Evolutionary conservation across 1,140 invertebrate species (phyloP).

Genomic region (Nephila pilipes): DNA sequence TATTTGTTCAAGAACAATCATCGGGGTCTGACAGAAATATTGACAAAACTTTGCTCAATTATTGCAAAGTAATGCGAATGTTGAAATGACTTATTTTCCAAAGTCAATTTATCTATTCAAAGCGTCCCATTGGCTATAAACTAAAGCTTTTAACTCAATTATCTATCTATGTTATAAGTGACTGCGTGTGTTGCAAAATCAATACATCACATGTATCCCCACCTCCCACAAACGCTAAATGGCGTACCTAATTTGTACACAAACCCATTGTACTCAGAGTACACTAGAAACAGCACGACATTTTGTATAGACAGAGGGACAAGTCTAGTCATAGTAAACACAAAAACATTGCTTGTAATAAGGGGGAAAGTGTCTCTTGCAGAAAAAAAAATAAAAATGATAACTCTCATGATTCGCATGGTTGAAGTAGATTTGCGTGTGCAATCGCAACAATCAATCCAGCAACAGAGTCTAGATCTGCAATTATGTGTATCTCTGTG

Average conservation of each 20-base stretch:
- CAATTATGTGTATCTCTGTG: background rate
- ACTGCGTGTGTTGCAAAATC: background rate
- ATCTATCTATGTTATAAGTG: background rate
- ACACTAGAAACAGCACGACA: background rate
- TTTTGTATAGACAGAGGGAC: background rate
- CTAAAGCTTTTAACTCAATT: constrained; percentile 11
- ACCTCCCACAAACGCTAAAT: background rate
- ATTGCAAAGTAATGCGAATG: too few species aligned
- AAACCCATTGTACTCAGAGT: background rate
- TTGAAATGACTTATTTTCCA: background rate
- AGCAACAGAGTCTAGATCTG: background rate
- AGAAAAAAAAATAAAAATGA: background rate
- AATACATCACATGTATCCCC: background rate
- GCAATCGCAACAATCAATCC: background rate
- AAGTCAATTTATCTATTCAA: background rate
- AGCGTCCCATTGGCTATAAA: background rate
- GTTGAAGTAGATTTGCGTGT: background rate
- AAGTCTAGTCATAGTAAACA: background rate
- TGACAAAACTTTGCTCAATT: too few species aligned
- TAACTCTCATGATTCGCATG: background rate
- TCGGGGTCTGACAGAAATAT: too few species aligned
- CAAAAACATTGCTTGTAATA: background rate
- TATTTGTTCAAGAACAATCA: too few species aligned
- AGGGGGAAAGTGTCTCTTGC: background rate
- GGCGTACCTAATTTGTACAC: background rate